A percentile compares a stretch with the other conserved stretches of the same genome.
Evolutionary conservation across 1,140 invertebrate species (phyloP).

Genomic region (Papilio machaon): DNA sequence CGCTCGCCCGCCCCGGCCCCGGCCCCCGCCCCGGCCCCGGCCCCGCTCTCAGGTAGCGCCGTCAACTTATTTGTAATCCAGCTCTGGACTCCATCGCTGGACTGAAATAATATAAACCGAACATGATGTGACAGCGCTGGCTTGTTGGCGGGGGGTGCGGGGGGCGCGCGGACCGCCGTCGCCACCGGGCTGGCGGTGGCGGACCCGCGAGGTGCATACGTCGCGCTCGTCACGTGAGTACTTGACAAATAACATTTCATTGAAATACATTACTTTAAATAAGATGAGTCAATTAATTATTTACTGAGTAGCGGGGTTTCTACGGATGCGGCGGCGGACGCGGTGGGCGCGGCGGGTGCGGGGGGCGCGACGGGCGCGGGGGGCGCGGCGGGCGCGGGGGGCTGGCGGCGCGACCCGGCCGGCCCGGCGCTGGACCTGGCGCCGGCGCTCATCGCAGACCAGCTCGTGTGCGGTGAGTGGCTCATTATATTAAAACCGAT

Average conservation of each 20-base stretch:
- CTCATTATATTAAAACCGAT: too few species aligned
- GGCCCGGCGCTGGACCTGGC: slow-evolving; percentile 60
- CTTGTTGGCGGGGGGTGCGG: slow-evolving; percentile 36
- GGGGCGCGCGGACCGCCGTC: slow-evolving; percentile 60
- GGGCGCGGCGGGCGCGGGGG: slow-evolving; percentile 29
- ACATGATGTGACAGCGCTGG: slow-evolving; percentile 48
- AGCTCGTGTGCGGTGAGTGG: slow-evolving; percentile 60
- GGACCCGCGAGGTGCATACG: slow-evolving; percentile 86
- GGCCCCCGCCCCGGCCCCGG: too few species aligned
- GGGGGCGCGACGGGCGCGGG: slow-evolving; percentile 45
- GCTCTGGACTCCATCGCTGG: too few species aligned
- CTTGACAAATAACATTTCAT: background rate
- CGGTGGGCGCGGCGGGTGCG: background rate
- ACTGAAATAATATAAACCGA: too few species aligned
- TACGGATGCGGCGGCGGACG: slow-evolving; percentile 49
- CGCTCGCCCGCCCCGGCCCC: too few species aligned
- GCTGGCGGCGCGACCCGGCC: slow-evolving; percentile 54
- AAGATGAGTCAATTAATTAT: background rate
- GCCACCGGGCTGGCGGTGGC: slow-evolving; percentile 85
- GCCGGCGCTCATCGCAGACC: slow-evolving; percentile 62
- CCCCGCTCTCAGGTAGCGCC: too few species aligned
- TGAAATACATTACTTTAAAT: too few species aligned
- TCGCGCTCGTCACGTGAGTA: slow-evolving; percentile 87
- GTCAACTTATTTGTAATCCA: too few species aligned
- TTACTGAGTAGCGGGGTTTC: slow-evolving; percentile 56